Evolutionary conservation across 1,140 invertebrate species (phyloP).

Genomic region (Drosophila ananassae): DNA sequence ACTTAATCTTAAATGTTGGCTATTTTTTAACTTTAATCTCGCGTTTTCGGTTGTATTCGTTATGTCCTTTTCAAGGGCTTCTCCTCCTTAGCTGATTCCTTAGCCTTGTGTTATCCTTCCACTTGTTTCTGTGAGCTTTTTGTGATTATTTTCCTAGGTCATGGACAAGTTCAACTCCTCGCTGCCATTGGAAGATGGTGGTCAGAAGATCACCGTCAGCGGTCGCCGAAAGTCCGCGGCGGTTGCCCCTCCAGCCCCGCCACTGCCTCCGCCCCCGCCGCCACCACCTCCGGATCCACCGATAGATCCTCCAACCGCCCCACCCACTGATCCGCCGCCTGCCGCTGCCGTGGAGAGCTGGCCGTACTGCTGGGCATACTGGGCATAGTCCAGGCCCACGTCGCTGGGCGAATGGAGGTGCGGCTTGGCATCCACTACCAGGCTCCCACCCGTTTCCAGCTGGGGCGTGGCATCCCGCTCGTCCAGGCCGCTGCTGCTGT

Average conservation of each 20-base stretch:
- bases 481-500: constrained; percentile 72
- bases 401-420: constrained; percentile 79
- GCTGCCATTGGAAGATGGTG: constrained; percentile 84
- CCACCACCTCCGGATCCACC: constrained; percentile 61
- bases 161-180: constrained; percentile 81
- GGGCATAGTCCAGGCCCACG: constrained; percentile 76
- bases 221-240: constrained; percentile 91
- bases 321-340: constrained; percentile 61
- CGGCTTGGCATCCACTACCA: constrained; percentile 66
- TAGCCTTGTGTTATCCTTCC: constrained; percentile 3
- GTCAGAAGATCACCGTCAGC: constrained; percentile 94
- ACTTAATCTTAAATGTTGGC: constrained; percentile 74
- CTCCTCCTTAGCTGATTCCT: neutral
- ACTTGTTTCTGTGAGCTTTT: constrained; percentile 4
- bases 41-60: constrained; percentile 51
- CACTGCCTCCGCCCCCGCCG: constrained; percentile 51
- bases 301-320: constrained; percentile 24
- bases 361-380: constrained; percentile 84
- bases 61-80: constrained; percentile 2
- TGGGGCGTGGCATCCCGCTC: constrained; percentile 81
- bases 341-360: constrained; percentile 65
- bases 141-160: constrained; percentile 57
- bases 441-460: constrained; percentile 58
- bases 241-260: constrained; percentile 52
- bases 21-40: constrained; percentile 78